Percentiles rank a stretch among this genome's conserved stretches.
phyloP scores from a whole-genome alignment of 2,113 vertebrate species.

The Equus przewalskii region DNA sequence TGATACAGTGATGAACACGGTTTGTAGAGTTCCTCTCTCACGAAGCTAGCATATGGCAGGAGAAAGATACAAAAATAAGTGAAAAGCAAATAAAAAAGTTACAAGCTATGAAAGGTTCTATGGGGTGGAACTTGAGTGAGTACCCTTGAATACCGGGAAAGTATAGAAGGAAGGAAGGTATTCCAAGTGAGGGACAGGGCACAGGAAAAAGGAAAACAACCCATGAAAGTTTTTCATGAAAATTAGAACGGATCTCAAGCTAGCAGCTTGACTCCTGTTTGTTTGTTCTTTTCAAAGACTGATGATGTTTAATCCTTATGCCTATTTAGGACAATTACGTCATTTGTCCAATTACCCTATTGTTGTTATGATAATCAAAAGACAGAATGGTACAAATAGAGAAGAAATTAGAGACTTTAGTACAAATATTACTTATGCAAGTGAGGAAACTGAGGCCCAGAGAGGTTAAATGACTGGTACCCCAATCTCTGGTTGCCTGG shows the following conservation, averaged over 20 bases:
- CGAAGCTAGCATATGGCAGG: neutral
- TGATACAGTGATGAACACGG: neutral
- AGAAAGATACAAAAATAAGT: neutral
- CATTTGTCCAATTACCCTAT: constrained; percentile 15
- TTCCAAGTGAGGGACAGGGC: neutral
- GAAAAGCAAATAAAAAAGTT: neutral
- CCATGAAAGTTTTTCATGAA: neutral
- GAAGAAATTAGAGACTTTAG: neutral
- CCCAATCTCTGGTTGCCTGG: neutral
- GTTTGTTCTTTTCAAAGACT: constrained; percentile 17
- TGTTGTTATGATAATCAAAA: constrained; percentile 9
- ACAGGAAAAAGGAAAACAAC: neutral
- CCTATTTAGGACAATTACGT: neutral
- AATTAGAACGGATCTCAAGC: neutral
- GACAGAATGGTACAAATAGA: neutral
- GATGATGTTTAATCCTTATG: neutral
- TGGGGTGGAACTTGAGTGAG: neutral
- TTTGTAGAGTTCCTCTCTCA: neutral
- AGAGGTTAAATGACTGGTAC: neutral
- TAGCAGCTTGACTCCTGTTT: neutral
- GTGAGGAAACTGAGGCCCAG: neutral
- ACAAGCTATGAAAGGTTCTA: neutral
- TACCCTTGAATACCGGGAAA: neutral
- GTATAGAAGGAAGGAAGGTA: neutral
- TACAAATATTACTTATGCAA: neutral